Conservation (phyloP, 2,888 invertebrate genomes). For the Pyrrhosoma nymphula region DNA sequence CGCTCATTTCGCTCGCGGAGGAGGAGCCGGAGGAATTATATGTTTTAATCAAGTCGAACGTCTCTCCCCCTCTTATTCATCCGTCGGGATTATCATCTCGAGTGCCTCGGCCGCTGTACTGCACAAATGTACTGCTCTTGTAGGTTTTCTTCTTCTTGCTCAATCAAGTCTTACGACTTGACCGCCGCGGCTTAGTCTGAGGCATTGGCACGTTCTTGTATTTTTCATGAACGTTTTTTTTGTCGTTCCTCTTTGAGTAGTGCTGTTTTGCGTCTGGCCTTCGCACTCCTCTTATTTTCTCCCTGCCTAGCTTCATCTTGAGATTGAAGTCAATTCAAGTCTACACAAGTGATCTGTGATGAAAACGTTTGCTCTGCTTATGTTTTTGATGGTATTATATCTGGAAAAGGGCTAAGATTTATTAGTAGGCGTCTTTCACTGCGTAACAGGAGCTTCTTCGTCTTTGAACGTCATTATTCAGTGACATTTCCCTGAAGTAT, state of each 20-base stretch:
- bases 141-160: background rate
- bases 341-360: too few relatives aligned
- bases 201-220: background rate
- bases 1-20: constrained; percentile 1
- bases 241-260: background rate
- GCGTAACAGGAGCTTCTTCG: too few relatives aligned
- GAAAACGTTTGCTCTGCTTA: too few relatives aligned
- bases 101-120: background rate
- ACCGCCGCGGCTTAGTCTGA: background rate
- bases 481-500: too few relatives aligned
- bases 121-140: background rate
- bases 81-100: background rate
- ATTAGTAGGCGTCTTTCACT: too few relatives aligned
- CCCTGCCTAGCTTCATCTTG: background rate
- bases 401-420: too few relatives aligned
- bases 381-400: too few relatives aligned
- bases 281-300: background rate
- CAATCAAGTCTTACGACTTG: background rate
- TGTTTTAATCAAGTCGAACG: constrained; percentile 56
- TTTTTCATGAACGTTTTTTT: background rate
- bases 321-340: too few relatives aligned
- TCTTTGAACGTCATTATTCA: too few relatives aligned
- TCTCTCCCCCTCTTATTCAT: constrained; percentile 44
- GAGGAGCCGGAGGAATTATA: background rate
- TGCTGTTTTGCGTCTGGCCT: background rate